A percentile compares a stretch with the other conserved stretches of the same genome.
These are phyloP conservation scores for Diorhabda carinulata DNA, from an alignment of 1,140 invertebrate species.

Conservation along the genomic window DNA sequence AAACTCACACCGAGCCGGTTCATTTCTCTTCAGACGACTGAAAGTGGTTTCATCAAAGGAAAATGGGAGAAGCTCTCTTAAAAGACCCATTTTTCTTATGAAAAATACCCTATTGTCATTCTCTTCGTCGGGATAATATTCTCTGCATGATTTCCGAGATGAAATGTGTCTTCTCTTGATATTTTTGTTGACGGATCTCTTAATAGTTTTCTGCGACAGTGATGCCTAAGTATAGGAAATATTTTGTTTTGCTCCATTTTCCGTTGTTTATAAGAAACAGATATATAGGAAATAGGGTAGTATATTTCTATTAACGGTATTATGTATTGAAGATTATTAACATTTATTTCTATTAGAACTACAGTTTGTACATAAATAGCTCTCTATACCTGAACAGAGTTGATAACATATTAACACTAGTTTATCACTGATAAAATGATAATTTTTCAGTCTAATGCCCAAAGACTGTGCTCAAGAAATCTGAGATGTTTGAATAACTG, in stretches of 20 bases:
- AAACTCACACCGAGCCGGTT: constrained; percentile 1
- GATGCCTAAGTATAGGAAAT: not conserved
- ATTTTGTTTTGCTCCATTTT: not conserved
- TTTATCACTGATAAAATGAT: too few species aligned
- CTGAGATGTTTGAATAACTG: too few species aligned
- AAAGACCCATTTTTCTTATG: not conserved
- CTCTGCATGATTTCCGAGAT: constrained; percentile 3
- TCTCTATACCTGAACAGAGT: too few species aligned
- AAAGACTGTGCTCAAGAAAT: too few species aligned
- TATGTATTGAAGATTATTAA: too few species aligned
- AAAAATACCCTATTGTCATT: constrained; percentile 11
- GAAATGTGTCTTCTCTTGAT: constrained; percentile 7
- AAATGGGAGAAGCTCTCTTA: not conserved
- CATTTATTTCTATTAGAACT: too few species aligned
- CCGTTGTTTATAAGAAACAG: too few species aligned
- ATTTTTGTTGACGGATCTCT: constrained; percentile 5
- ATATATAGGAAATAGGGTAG: too few species aligned
- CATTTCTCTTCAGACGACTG: not conserved
- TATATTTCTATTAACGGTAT: too few species aligned
- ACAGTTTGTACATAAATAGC: too few species aligned
- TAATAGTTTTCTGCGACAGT: constrained; percentile 8
- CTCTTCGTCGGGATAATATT: constrained; percentile 5
- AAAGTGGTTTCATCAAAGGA: not conserved
- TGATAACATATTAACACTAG: too few species aligned
- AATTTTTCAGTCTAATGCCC: too few species aligned